Conservation (phyloP, 2,797 vertebrate species). For the Melanitta fusca region DNA sequence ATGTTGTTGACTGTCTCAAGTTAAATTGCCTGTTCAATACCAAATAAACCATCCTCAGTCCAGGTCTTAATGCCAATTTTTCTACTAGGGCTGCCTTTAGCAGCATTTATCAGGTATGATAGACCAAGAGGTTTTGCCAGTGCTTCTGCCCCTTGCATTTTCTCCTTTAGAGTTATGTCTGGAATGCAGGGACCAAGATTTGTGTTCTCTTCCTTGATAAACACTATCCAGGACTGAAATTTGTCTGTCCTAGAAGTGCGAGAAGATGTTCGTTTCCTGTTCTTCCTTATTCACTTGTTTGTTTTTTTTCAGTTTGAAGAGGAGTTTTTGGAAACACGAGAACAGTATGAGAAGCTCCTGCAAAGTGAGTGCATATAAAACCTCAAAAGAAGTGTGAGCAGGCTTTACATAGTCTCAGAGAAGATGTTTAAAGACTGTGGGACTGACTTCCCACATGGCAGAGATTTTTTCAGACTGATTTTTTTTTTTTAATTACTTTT, state of each 20-base stretch:
- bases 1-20: neutral
- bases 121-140: neutral
- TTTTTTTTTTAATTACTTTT: neutral
- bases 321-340: constrained; percentile 79
- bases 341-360: constrained; percentile 84
- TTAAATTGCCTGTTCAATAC: neutral
- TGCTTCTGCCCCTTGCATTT: neutral
- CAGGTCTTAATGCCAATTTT: neutral
- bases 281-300: neutral
- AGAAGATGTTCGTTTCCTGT: neutral
- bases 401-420: neutral
- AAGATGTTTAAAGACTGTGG: neutral
- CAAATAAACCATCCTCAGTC: neutral
- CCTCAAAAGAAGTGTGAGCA: neutral
- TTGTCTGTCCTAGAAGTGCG: neutral
- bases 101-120: neutral
- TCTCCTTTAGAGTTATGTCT: neutral
- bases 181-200: neutral
- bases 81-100: neutral
- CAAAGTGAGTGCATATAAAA: constrained; percentile 71
- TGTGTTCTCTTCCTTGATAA: neutral
- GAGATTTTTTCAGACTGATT: neutral
- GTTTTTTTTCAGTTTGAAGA: constrained; percentile 87
- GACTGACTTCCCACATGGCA: neutral
- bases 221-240: neutral